These are phyloP conservation scores for Etheostoma nigrum DNA, from an alignment of 2,797 vertebrate species.

Conservation along the genomic window DNA sequence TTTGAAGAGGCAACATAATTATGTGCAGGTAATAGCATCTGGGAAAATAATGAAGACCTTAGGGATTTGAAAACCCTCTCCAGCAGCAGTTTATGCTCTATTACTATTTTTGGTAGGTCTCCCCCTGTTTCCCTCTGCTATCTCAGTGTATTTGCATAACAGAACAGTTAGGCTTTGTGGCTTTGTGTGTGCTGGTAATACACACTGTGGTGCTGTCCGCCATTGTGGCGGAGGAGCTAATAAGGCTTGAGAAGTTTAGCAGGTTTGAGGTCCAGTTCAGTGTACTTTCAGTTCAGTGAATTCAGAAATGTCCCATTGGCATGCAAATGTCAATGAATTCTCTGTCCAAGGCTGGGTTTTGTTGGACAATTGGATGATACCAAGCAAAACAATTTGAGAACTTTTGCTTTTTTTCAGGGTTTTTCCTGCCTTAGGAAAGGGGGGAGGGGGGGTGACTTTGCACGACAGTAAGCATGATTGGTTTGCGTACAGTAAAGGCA, in stretches of 20 bases:
- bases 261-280: neutral
- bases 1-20: constrained; percentile 81
- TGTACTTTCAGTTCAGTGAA: constrained; percentile 3
- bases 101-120: constrained; percentile 68
- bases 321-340: neutral
- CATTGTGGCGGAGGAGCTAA: constrained; percentile 9
- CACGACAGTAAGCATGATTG: no score
- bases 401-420: neutral
- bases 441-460: no score
- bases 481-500: no score
- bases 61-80: constrained; percentile 66
- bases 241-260: constrained; percentile 15
- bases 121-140: constrained; percentile 52
- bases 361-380: neutral
- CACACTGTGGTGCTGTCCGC: neutral
- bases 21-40: constrained; percentile 80
- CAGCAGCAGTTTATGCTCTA: constrained; percentile 72
- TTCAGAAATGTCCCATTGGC: neutral
- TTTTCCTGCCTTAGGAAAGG: no score
- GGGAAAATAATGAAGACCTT: constrained; percentile 81
- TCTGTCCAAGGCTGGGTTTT: neutral
- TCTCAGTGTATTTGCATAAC: constrained; percentile 62
- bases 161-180: constrained; percentile 31
- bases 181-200: constrained; percentile 35
- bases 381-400: neutral